Evolutionary conservation across 2,888 invertebrate genomes (phyloP), one percentile per base, ranked within the genome.

Genomic region (Megastigmus dorsalis): DNA sequence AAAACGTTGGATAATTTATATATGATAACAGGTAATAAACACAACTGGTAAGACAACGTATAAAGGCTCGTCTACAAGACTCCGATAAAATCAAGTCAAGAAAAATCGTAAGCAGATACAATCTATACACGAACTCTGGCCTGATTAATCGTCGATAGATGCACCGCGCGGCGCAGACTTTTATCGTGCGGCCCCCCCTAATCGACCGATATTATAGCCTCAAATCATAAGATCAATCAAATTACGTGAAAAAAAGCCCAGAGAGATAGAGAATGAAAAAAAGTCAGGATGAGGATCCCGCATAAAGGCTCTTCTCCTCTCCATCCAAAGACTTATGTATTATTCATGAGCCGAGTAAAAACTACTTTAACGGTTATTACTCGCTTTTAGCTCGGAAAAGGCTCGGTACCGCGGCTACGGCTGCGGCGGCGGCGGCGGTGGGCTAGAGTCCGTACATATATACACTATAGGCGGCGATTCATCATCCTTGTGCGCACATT

Each of bases 151-250:
- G 60, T 15, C 30, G 13, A 59, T 43, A 59, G 50, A 60, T 52
- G 38, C 48, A 50, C 7, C 57, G 48, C 20, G 26, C 23, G 38
- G n/a, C 36, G 36, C 50, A 4, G 23, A 5, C 36, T 9, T 67
- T 45, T 67, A 54, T 54, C 48, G 38, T n/a, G 10, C 20, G 13
- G 43, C 28, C n/a, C n/a, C n/a, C n/a, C n/a, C 67, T 62, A 73
- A 73, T 73, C 62, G 62, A 30, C n/a, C 45, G 66, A 62, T 62
- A 73, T 73, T 67, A n/a, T n/a, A 62, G n/a, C 15, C 54, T 50
- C 54, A 36, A 67, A 73, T 67, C 67, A 18, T 38, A 67, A 67
- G 54, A 73, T 67, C 67, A 73, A 73, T 73, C 62, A 73, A 67
- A 62, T 18, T 45, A 30, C 10, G 41, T 10, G 60, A 20, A 43